phyloP scores from a whole-genome alignment of 1,140 invertebrate genomes.

The Drosophila mayri region DNA sequence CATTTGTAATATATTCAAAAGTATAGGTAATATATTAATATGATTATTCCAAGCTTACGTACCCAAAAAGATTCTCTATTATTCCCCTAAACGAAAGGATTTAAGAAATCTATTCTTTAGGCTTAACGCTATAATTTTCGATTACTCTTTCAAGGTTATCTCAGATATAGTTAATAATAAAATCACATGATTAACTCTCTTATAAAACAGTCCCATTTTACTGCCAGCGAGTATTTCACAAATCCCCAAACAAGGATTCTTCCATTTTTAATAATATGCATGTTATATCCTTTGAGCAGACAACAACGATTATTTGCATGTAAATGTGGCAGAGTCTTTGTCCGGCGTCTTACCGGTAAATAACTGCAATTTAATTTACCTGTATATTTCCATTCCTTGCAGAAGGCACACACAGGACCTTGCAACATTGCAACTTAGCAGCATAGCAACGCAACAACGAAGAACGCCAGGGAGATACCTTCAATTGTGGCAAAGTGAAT shows the following conservation, averaged over 20 bases:
- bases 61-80: too few relatives aligned
- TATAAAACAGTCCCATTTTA: background rate
- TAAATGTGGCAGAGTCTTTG: slow-evolving; percentile 44
- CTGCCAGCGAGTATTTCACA: background rate
- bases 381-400: slow-evolving; percentile 35
- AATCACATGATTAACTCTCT: background rate
- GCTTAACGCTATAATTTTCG: rapidly evolving
- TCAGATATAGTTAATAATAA: background rate
- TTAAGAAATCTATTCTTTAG: background rate
- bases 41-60: too few relatives aligned
- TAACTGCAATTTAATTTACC: slow-evolving; percentile 49
- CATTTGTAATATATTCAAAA: background rate
- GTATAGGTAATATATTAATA: too few relatives aligned
- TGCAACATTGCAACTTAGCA: slow-evolving; percentile 42
- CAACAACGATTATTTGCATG: slow-evolving; percentile 39
- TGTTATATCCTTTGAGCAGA: slow-evolving; percentile 24
- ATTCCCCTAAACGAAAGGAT: background rate
- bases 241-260: background rate
- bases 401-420: slow-evolving; percentile 39
- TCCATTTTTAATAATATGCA: slow-evolving; percentile 28
- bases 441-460: slow-evolving; percentile 73
- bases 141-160: background rate
- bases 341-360: slow-evolving; percentile 42
- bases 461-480: slow-evolving; percentile 79
- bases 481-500: slow-evolving; percentile 66